These are phyloP conservation scores for Halcyon malimbica DNA, from an alignment of 2,113 vertebrate genomes.

Conservation along the genomic window DNA sequence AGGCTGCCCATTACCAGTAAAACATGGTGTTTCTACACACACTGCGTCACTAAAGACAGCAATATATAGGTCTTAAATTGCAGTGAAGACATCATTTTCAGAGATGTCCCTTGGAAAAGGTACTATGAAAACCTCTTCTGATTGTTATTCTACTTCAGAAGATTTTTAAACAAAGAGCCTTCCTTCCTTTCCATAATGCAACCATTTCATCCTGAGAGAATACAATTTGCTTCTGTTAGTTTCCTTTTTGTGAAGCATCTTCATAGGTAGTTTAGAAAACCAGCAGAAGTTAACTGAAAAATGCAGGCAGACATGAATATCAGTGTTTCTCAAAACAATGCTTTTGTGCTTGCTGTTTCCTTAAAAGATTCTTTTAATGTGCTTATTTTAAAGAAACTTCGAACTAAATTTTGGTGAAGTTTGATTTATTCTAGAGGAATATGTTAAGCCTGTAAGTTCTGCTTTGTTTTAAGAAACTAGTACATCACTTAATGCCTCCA, in stretches of 20 bases:
- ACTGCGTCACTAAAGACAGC: not conserved
- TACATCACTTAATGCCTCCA: not conserved
- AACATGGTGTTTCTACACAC: not conserved
- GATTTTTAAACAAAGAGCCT: not conserved
- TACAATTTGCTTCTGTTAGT: not conserved
- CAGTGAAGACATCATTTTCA: not conserved
- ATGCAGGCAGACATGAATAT: not conserved
- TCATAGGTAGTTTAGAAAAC: not conserved
- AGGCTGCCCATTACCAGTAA: constrained; percentile 14
- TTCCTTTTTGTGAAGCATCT: not conserved
- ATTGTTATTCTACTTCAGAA: not conserved
- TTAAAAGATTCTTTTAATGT: not conserved
- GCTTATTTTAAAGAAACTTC: not conserved
- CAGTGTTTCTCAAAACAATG: not conserved
- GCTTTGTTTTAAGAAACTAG: not conserved
- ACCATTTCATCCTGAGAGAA: not conserved
- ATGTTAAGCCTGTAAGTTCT: not conserved
- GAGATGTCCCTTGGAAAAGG: not conserved
- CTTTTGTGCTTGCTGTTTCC: not conserved
- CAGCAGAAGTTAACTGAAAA: not conserved
- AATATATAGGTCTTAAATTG: not conserved
- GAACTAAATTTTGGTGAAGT: not conserved
- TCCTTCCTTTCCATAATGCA: not conserved
- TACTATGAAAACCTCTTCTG: not conserved
- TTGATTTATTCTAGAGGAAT: not conserved